Conservation (phyloP, 2,888 invertebrate species). For the Parasteatoda lunata region DNA sequence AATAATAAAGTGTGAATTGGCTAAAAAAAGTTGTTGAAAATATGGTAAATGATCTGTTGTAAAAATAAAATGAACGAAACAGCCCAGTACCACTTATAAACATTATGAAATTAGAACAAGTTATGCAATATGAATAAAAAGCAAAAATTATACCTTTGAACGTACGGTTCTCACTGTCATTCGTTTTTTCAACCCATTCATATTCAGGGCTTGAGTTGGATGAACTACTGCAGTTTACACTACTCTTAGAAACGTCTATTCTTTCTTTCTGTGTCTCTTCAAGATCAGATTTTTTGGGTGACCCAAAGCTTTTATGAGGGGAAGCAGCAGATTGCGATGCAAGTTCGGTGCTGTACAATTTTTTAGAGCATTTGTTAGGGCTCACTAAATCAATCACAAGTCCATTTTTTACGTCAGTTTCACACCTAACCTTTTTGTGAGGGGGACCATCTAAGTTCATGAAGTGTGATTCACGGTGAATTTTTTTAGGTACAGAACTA, state of each 20-base stretch:
- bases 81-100: too few relatives aligned
- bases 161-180: slow-evolving; percentile 71
- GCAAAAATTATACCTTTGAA: background rate
- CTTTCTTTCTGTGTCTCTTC: background rate
- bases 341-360: background rate
- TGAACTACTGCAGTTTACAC: slow-evolving; percentile 39
- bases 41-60: too few relatives aligned
- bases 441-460: background rate
- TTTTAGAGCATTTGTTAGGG: background rate
- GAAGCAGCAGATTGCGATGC: background rate
- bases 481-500: slow-evolving; percentile 60
- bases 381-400: too few relatives aligned
- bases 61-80: too few relatives aligned
- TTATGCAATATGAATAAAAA: background rate
- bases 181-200: slow-evolving; percentile 75
- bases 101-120: background rate
- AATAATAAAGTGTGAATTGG: too few relatives aligned
- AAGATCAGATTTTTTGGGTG: background rate
- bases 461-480: slow-evolving; percentile 39
- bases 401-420: too few relatives aligned
- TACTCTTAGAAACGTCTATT: slow-evolving; percentile 62
- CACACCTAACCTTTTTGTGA: too few relatives aligned
- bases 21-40: too few relatives aligned
- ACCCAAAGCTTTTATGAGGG: background rate
- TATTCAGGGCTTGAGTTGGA: slow-evolving; percentile 71